These are phyloP conservation scores for Tauraco erythrolophus DNA, from an alignment of 2,113 vertebrate genomes.

Conservation along the genomic window DNA sequence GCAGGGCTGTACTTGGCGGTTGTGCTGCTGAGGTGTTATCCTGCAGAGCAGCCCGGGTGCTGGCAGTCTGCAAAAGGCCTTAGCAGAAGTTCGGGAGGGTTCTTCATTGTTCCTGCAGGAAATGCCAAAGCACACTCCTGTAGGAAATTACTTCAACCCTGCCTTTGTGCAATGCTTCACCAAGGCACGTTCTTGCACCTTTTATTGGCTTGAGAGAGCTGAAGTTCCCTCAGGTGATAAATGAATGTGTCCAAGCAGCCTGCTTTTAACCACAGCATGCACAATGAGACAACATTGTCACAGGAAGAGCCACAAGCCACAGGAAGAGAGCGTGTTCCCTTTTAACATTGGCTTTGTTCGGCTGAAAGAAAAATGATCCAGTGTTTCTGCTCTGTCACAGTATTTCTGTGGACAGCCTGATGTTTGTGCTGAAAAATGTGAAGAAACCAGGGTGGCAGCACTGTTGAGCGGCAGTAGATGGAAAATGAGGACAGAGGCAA, in stretches of 20 bases:
- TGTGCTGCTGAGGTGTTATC: not conserved
- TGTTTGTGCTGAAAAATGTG: not conserved
- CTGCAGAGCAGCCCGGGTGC: not conserved
- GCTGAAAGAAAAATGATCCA: not conserved
- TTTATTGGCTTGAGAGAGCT: not conserved
- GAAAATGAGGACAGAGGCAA: not conserved
- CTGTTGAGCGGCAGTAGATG: not conserved
- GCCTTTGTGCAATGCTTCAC: not conserved
- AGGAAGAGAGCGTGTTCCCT: not conserved
- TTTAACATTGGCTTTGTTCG: rapidly evolving
- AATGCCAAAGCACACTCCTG: not conserved
- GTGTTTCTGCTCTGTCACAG: not conserved
- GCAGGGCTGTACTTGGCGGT: not conserved
- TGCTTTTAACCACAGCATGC: rapidly evolving
- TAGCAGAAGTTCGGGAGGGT: not conserved
- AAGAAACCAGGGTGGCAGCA: not conserved
- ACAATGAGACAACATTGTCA: not conserved
- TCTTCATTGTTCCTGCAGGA: not conserved
- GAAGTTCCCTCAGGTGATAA: not conserved
- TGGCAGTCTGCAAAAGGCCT: not conserved
- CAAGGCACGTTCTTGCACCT: not conserved
- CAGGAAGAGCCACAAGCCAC: not conserved
- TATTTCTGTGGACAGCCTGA: not conserved
- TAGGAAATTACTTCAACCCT: not conserved
- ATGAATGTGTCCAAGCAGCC: not conserved